Evolutionary conservation across 2,888 invertebrate genomes (phyloP).

Genomic region (Abscondita cerata): DNA sequence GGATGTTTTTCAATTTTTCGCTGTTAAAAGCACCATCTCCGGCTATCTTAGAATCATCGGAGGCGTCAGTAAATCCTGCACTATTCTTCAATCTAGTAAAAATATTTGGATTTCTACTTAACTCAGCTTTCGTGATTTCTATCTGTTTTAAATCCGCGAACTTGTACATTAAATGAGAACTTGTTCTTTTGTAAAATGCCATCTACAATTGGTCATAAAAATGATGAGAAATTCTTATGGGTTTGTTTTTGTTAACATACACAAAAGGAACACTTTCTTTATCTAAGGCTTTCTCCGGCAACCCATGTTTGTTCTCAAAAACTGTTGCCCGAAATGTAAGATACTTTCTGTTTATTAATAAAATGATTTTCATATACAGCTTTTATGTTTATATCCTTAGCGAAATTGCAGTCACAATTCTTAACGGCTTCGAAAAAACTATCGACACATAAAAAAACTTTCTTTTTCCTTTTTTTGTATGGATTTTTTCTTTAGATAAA

Average conservation of each 20-base stretch:
- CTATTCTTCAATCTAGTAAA: conserved; percentile 70
- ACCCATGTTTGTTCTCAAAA: conserved; percentile 61
- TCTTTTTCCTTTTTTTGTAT: conserved; percentile 46
- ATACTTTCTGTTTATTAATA: conserved; percentile 53
- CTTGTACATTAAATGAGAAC: conserved; percentile 62
- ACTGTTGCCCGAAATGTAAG: conserved; percentile 55
- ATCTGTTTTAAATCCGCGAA: conserved; percentile 82
- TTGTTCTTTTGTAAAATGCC: conserved; percentile 48
- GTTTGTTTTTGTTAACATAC: conserved; percentile 29
- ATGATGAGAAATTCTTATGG: conserved; percentile 34
- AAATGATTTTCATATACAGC: conserved; percentile 50
- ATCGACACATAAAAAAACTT: conserved; percentile 54
- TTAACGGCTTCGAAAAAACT: conserved; percentile 59
- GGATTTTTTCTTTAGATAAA: conserved; percentile 52
- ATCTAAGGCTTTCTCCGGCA: conserved; percentile 47
- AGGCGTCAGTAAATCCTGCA: conserved; percentile 50
- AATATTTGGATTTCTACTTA: conserved; percentile 74
- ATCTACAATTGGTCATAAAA: conserved; percentile 51
- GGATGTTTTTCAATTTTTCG: conserved; percentile 61
- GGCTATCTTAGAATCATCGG: conserved; percentile 36
- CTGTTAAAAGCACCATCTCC: conserved; percentile 48
- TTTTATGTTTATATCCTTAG: conserved; percentile 51
- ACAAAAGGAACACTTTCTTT: conserved; percentile 48
- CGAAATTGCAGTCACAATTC: conserved; percentile 56
- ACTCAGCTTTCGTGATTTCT: conserved; percentile 72